Conservation (phyloP, 2,113 vertebrate species). For the Diadophis punctatus region DNA sequence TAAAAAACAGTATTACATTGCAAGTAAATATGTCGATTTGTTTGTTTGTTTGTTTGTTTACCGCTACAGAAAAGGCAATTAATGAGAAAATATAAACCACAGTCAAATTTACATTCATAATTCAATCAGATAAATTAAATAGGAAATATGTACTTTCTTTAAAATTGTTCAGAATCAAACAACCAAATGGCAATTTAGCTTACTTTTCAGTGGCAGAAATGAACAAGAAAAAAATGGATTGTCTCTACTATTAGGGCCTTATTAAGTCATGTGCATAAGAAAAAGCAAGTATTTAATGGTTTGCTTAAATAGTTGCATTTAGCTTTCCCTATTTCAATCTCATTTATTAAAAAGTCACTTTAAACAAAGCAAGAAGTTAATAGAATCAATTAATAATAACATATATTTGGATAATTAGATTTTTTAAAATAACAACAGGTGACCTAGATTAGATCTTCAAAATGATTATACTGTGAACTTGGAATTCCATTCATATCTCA, state of each 20-base stretch:
- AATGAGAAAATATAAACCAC: slow-evolving; percentile 48
- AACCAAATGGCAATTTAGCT: slow-evolving; percentile 34
- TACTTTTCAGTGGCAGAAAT: slow-evolving; percentile 25
- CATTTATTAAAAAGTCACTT: slow-evolving; percentile 8
- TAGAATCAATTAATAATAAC: slow-evolving; percentile 12
- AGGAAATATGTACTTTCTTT: slow-evolving; percentile 55
- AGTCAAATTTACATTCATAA: slow-evolving; percentile 55
- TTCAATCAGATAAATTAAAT: slow-evolving; percentile 65
- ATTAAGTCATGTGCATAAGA: slow-evolving; percentile 16
- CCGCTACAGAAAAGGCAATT: slow-evolving; percentile 37
- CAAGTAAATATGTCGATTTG: neutral
- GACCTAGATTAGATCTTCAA: neutral
- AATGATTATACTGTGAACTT: neutral
- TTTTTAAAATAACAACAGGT: neutral
- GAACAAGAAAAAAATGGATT: slow-evolving; percentile 17
- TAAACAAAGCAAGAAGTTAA: neutral
- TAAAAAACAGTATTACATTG: neutral
- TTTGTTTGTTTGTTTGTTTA: slow-evolving; percentile 12
- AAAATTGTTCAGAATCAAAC: slow-evolving; percentile 27
- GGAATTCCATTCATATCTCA: neutral
- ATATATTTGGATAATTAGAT: neutral
- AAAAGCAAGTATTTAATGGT: slow-evolving; percentile 1
- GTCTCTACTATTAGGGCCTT: neutral
- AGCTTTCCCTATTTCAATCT: slow-evolving; percentile 4
- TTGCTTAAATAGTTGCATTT: slow-evolving; percentile 9